A percentile compares a stretch with the other conserved stretches of the same genome.
Conservation (phyloP, 2,797 vertebrate species). For the Synaphobranchus kaupii region DNA sequence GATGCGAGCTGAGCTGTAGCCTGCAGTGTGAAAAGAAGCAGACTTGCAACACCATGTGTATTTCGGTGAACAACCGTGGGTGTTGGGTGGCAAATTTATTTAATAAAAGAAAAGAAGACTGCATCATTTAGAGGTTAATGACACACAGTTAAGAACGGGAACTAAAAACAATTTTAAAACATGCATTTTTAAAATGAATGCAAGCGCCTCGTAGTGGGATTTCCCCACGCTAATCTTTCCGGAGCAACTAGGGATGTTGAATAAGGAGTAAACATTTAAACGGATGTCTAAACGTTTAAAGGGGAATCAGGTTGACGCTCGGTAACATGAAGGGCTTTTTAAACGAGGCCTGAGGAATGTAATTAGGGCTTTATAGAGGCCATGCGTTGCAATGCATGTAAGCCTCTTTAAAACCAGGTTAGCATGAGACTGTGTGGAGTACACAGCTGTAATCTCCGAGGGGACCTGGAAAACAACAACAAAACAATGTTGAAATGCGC, state of each 20-base stretch:
- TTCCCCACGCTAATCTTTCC: neutral
- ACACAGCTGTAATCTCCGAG: neutral
- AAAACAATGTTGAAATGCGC: neutral
- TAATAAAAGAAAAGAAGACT: neutral
- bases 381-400: neutral
- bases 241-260: neutral
- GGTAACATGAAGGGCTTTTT: neutral
- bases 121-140: neutral
- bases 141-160: neutral
- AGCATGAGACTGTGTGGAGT: neutral
- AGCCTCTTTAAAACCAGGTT: conserved; percentile 13
- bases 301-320: neutral
- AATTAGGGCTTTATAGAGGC: neutral
- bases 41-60: neutral
- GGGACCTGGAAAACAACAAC: neutral
- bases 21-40: neutral
- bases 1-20: too few species aligned
- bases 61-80: too few species aligned
- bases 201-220: neutral
- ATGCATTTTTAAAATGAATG: neutral
- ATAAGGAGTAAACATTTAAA: conserved; percentile 1
- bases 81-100: neutral
- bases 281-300: neutral
- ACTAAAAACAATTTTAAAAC: neutral
- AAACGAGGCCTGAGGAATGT: neutral